Conservation (phyloP, 2,797 vertebrate species). For the Serranus cabrilla region DNA sequence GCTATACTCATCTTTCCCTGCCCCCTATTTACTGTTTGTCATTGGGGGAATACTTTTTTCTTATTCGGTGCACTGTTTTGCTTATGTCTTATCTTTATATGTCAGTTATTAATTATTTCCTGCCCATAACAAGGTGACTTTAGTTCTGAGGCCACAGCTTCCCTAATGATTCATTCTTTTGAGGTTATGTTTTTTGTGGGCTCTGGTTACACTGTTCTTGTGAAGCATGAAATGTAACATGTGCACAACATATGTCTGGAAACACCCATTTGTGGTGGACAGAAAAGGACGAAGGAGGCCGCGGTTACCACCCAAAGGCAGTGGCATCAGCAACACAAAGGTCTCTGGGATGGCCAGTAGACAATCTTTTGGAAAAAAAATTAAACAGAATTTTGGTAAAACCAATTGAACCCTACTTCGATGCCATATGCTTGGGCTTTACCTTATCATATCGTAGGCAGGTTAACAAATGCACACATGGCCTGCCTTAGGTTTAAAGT, state of each 20-base stretch:
- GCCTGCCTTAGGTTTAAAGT: not conserved
- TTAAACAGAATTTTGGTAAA: too few relatives aligned
- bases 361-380: too few relatives aligned
- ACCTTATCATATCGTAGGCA: not conserved
- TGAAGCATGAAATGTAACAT: not conserved
- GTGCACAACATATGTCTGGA: not conserved
- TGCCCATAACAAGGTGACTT: not conserved
- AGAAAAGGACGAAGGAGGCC: too few relatives aligned
- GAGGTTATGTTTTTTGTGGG: not conserved
- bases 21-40: not conserved
- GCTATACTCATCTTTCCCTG: not conserved
- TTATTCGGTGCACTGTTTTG: not conserved
- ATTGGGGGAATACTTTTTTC: not conserved
- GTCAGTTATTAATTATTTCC: constrained; percentile 1
- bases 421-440: not conserved
- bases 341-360: too few relatives aligned
- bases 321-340: too few relatives aligned
- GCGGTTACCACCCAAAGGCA: too few relatives aligned
- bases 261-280: too few relatives aligned
- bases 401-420: too few relatives aligned
- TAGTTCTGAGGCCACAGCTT: not conserved
- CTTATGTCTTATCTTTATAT: not conserved
- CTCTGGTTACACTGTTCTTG: not conserved
- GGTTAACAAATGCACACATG: not conserved
- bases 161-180: not conserved